phyloP scores from a whole-genome alignment of 1,140 invertebrate species.

The Hirudo medicinalis region DNA sequence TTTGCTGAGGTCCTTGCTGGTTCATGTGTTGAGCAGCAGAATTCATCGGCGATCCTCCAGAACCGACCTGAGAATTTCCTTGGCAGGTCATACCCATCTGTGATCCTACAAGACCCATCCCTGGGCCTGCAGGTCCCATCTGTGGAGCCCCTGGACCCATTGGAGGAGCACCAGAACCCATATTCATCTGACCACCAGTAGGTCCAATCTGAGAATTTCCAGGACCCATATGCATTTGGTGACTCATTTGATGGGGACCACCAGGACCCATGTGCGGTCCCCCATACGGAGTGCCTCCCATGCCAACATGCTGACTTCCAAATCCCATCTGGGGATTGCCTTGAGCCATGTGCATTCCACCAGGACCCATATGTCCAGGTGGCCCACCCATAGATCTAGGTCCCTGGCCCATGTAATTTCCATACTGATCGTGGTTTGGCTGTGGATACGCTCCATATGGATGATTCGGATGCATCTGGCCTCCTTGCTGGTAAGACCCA shows the following conservation, averaged over 20 bases:
- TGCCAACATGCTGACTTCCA: neutral
- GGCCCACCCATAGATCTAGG: conserved; percentile 7
- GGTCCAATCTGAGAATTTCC: conserved; percentile 3
- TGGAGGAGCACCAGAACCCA: neutral
- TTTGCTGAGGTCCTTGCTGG: neutral
- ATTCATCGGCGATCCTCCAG: neutral
- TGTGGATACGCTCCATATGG: neutral
- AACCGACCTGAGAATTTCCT: neutral
- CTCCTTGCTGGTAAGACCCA: neutral
- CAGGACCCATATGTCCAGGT: conserved; percentile 5
- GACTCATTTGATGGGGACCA: neutral
- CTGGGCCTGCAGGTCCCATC: neutral
- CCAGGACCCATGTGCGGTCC: conserved; percentile 4
- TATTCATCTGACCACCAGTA: neutral
- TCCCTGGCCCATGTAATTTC: conserved; percentile 2
- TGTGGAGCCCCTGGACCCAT: conserved; percentile 1
- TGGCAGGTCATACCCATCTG: conserved; percentile 1
- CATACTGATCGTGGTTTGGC: conserved; percentile 7
- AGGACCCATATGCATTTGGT: neutral
- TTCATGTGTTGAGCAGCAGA: neutral
- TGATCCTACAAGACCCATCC: neutral
- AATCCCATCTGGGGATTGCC: neutral
- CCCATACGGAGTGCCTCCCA: neutral
- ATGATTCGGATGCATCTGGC: conserved; percentile 1
- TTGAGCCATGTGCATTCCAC: neutral